These are phyloP conservation scores for Amblyjoppa proteus DNA, from an alignment of 2,888 invertebrate genomes.

Conservation along the genomic window DNA sequence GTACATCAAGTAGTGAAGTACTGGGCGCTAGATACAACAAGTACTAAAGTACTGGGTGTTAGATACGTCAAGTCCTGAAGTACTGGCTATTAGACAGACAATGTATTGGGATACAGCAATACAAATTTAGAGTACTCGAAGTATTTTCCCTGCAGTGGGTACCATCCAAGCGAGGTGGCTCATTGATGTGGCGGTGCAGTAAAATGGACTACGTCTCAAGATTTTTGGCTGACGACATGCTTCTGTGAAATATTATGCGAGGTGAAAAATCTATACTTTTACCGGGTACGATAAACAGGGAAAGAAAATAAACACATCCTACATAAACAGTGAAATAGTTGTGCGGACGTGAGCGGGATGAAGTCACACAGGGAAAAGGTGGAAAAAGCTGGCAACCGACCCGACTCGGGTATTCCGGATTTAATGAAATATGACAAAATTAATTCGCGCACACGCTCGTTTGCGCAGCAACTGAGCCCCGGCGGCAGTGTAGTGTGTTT, in stretches of 20 bases:
- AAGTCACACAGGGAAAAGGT: background rate
- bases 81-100: no score
- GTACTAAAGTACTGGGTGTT: no score
- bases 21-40: no score
- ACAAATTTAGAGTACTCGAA: no score
- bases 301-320: background rate
- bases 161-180: background rate
- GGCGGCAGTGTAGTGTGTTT: constrained; percentile 20
- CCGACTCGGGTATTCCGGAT: constrained; percentile 30
- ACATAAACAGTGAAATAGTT: background rate
- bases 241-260: background rate
- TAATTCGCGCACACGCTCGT: constrained; percentile 46
- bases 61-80: no score
- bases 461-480: constrained; percentile 16
- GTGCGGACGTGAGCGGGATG: background rate
- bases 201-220: background rate
- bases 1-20: no score
- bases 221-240: background rate
- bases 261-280: background rate
- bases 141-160: no score
- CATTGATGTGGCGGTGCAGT: background rate
- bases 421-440: constrained; percentile 62
- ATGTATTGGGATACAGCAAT: no score
- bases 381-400: constrained; percentile 13
- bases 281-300: background rate